Conservation (phyloP, 37 sponge, comb jelly and placozoan species). For the Aphrocallistes beatrix region DNA sequence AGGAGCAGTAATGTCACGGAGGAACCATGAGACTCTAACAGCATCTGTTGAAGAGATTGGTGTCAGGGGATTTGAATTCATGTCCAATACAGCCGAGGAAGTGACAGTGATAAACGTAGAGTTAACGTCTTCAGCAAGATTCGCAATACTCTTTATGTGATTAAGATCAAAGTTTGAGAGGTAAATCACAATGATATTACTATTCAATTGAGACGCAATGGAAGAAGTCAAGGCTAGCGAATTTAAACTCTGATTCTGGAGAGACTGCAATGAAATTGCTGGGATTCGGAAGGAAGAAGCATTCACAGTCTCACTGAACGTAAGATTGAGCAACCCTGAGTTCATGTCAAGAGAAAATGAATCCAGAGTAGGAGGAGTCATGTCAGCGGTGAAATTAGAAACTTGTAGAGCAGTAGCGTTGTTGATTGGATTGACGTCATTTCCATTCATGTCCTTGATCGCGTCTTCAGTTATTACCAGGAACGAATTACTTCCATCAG, state of each 20-base stretch:
- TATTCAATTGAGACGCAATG: background rate
- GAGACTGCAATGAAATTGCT: background rate
- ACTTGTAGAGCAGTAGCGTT: slow-evolving; percentile 45
- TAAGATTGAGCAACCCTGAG: background rate
- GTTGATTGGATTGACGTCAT: slow-evolving; percentile 36
- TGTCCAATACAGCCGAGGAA: slow-evolving; percentile 32
- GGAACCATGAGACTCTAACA: slow-evolving; percentile 25
- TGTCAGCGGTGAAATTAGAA: slow-evolving; percentile 34
- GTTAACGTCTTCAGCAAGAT: slow-evolving; percentile 19
- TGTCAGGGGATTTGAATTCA: slow-evolving; percentile 31
- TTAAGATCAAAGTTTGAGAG: slow-evolving; percentile 48
- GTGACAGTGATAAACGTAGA: slow-evolving; percentile 42
- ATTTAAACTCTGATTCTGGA: background rate
- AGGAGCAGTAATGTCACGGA: slow-evolving; percentile 43
- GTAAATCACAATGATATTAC: slow-evolving; percentile 33
- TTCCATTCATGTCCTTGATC: slow-evolving; percentile 64
- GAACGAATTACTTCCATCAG: slow-evolving; percentile 2
- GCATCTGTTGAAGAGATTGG: slow-evolving; percentile 17
- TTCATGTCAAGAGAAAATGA: background rate
- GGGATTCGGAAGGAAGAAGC: background rate
- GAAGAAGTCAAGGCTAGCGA: background rate
- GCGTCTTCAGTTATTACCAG: slow-evolving; percentile 28
- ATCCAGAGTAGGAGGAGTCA: slow-evolving; percentile 28
- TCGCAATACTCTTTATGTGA: slow-evolving; percentile 35
- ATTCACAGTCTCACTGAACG: slow-evolving; percentile 23